A percentile compares a stretch with the other conserved stretches of the same genome.
Conservation (phyloP, 2,113 vertebrate genomes). For the Nyctibius bracteatus region DNA sequence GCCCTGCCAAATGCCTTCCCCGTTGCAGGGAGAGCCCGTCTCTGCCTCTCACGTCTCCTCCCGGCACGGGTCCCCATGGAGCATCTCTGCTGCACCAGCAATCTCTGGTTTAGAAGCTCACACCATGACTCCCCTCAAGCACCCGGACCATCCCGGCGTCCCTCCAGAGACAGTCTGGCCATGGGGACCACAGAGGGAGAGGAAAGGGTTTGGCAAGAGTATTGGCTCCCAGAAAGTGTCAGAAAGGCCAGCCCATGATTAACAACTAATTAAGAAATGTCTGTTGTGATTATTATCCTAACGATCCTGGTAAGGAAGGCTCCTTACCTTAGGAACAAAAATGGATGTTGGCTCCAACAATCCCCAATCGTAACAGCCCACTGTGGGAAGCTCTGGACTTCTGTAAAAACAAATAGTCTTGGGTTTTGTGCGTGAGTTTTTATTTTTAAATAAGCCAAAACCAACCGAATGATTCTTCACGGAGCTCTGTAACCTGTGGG, state of each 20-base stretch:
- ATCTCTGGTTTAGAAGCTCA: neutral
- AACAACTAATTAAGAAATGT: neutral
- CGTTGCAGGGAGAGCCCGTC: fast-evolving
- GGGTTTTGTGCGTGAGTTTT: neutral
- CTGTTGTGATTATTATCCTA: neutral
- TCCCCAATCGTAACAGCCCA: neutral
- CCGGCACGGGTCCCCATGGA: fast-evolving
- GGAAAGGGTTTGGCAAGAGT: neutral
- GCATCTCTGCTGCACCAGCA: neutral
- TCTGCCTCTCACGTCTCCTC: neutral
- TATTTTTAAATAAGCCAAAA: conserved; percentile 29
- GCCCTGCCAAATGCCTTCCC: neutral
- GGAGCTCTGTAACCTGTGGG: neutral
- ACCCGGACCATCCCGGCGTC: fast-evolving
- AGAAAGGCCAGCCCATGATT: neutral
- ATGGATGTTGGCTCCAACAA: neutral
- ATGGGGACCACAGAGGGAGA: neutral
- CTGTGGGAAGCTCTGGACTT: conserved; percentile 22
- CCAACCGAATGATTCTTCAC: neutral
- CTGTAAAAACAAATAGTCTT: neutral
- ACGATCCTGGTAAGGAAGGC: neutral
- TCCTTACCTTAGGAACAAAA: conserved; percentile 2
- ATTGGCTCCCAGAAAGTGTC: neutral
- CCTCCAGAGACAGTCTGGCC: neutral
- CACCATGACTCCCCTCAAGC: neutral